Base-by-base conservation (phyloP, 2,888 invertebrate genomes). In the Hybos culiciformis region DNA sequence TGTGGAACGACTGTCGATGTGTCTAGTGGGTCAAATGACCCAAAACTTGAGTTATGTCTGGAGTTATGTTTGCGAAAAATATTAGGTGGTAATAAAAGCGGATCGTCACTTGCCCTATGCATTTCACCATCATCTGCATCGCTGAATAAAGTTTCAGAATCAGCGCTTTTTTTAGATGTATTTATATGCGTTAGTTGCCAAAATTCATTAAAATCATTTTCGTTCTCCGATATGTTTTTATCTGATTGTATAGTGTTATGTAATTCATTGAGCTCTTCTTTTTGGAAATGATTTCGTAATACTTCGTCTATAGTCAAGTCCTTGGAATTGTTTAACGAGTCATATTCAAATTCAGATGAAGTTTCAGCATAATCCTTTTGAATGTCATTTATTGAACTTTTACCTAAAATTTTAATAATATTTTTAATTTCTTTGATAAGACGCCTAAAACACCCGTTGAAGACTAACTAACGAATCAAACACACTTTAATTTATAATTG, bases 241-340 rank as follows among this genome's bases (percentile, higher is more conserved):
- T 26, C 41, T n/a, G 51, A 43, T 5, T 36, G 45, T 15, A 36
- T 40, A n/a, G 41, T 43, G 39, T 54, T 5, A 57, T 48, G 24
- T 60, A 59, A 53, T 63, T 66, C 19, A 56, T 59, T 17, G 62
- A 68, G 40, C 66, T 68, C 5, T 56, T 61, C 39, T 32, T 52
- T 49, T 41, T 46, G 51, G 37, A 50, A 53, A 49, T 58, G 48
- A 39, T 51, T 50, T 14, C 49, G 47, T 40, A 57, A 58, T 15
- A 52, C 43, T 24, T 36, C 20, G 5, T 19, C 7, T 6, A 2
- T 19, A 36, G 1, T 19, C 6, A n/a, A n/a, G n/a, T n/a, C n/a
- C n/a, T n/a, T n/a, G n/a, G n/a, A n/a, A n/a, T n/a, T n/a, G n/a
- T n/a, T n/a, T n/a, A n/a, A n/a, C n/a, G n/a, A n/a, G n/a, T n/a